Base-by-base conservation (phyloP, 2,888 invertebrate genomes). In the Tribolium freemani region DNA sequence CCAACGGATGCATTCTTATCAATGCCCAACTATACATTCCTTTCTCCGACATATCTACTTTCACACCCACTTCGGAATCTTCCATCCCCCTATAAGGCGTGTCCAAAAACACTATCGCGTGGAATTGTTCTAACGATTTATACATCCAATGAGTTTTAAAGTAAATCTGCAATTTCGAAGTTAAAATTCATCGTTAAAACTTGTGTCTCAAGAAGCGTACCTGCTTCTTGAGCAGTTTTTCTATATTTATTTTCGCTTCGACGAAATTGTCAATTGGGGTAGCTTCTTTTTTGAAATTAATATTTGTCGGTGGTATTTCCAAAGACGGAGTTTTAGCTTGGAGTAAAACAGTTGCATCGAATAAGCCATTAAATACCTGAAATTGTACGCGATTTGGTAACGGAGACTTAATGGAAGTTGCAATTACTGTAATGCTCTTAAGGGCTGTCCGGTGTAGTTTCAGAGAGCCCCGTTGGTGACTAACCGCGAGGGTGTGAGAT, bases 241-340 rank as follows among this genome's bases (percentile, higher is more conserved):
- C 81, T 69, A 84, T 79, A 72, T 82, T 89, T 51, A 93, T 89
- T 8, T 90, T 90, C 1, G 93, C 88, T 26, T 91, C 91, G 0
- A 94, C 81, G 1, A 88, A 85, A 75, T 91, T 93, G 77, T 93
- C 92, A 0, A 87, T 84, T 0, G 90, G 89, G 0, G 91, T 90
- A 74, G 92, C 92, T 79, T 93, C 92, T 78, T 93, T 93, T 78
- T 91, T 92, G 51, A 92, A 89, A 76, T 89, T 88, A 79, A 92
- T 87, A 77, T 90, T 90, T 16, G 91, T 91, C 75, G 88, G 90
- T 66, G 94, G 93, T 61, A 93, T 87, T 1, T 89, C 89, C 13
- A 94, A 86, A 60, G 90, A 88, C 0, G 90, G 88, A 0, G 93
- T 92, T 0, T 90, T 89, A 1, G 93, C 85, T 76, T 91, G 88